Evolutionary conservation across 2,113 vertebrate genomes (phyloP).

Genomic region (Phoenicopterus ruber): DNA sequence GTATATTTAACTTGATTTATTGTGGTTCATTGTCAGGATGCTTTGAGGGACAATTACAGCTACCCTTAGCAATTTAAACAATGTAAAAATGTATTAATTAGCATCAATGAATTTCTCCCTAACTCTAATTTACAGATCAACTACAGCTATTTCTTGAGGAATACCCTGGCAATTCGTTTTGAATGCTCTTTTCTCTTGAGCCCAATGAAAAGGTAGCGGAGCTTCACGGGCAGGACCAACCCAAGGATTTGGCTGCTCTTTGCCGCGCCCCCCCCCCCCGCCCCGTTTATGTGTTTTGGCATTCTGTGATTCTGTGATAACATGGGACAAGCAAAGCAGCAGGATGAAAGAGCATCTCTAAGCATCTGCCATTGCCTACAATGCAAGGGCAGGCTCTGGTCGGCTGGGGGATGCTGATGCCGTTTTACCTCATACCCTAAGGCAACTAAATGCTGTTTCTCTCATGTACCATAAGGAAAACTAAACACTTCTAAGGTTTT

Average conservation of each 20-base stretch:
- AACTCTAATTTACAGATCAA: background rate
- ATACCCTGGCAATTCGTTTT: background rate
- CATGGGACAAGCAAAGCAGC: background rate
- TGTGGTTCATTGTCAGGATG: background rate
- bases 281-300: background rate
- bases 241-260: background rate
- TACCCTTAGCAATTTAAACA: background rate
- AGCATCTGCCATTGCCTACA: background rate
- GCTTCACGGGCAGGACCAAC: background rate
- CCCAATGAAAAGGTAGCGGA: background rate
- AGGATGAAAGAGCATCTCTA: background rate
- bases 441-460: background rate
- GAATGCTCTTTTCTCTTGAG: background rate
- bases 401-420: background rate
- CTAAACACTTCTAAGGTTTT: background rate
- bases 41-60: background rate
- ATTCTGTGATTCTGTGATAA: no score
- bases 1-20: conserved; percentile 61
- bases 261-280: no score
- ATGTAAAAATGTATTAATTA: background rate
- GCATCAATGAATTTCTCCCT: background rate
- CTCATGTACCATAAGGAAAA: background rate
- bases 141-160: background rate
- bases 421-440: background rate
- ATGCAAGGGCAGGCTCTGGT: background rate